Percentiles rank a stretch among this genome's conserved stretches.
Evolutionary conservation across 2,113 vertebrate genomes (phyloP).

Genomic region (Zosterops pallidus): DNA sequence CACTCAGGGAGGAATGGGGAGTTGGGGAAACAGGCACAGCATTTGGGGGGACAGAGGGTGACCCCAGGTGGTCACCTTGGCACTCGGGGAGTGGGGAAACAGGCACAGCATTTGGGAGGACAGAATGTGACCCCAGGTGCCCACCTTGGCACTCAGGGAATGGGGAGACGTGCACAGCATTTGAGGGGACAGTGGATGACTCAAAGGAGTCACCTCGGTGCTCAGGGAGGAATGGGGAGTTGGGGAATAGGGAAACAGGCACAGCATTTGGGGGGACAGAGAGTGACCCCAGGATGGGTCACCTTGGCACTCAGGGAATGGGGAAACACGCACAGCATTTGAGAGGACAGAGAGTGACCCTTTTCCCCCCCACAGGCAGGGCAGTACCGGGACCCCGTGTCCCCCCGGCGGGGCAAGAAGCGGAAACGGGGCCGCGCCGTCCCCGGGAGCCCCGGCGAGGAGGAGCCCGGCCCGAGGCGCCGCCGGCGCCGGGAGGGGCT

Average conservation of each 20-base stretch:
- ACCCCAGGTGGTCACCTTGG: not conserved
- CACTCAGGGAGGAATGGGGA: not conserved
- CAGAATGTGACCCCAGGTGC: not conserved
- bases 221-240: too few relatives aligned
- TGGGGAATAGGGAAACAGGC: too few relatives aligned
- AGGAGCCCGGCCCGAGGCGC: constrained; percentile 52
- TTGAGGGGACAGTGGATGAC: too few relatives aligned
- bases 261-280: too few relatives aligned
- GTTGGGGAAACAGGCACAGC: too few relatives aligned
- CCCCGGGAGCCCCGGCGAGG: constrained; percentile 72
- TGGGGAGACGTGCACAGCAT: too few relatives aligned
- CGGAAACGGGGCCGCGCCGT: constrained; percentile 42
- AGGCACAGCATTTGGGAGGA: fast-evolving
- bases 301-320: too few relatives aligned
- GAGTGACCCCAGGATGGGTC: too few relatives aligned
- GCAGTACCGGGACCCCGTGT: constrained; percentile 63
- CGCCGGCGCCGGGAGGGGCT: constrained; percentile 68
- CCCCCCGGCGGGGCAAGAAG: constrained; percentile 82
- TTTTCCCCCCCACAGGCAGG: constrained; percentile 60
- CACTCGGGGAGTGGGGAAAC: not conserved
- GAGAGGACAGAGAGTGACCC: not conserved
- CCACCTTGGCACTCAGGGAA: too few relatives aligned
- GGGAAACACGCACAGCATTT: too few relatives aligned
- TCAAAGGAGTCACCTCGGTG: too few relatives aligned
- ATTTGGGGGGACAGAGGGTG: not conserved